These are phyloP conservation scores for Digitonthophagus gazella DNA, from an alignment of 2,888 invertebrate genomes.

Conservation along the genomic window DNA sequence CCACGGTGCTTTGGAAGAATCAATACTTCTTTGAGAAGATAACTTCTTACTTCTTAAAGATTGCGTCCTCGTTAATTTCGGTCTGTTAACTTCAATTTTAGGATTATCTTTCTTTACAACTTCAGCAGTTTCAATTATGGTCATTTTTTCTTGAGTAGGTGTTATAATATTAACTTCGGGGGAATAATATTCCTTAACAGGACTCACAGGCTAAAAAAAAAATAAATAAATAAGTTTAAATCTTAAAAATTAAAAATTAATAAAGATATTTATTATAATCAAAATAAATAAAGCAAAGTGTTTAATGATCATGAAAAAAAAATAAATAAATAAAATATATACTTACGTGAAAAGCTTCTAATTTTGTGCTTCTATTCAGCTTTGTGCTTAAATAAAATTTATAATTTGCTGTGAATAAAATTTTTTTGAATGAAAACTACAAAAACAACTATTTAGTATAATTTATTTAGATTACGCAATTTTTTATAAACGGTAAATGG, in stretches of 20 bases:
- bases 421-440: neutral
- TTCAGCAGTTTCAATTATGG: constrained; percentile 35
- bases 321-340: neutral
- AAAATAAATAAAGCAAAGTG: no score
- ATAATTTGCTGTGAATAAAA: neutral
- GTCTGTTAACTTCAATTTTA: constrained; percentile 27
- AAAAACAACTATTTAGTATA: constrained; percentile 1
- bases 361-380: no score
- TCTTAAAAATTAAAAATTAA: no score
- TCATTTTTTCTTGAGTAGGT: constrained; percentile 30
- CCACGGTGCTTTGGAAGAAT: constrained; percentile 42
- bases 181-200: constrained; percentile 21
- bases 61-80: constrained; percentile 38
- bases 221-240: no score
- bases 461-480: constrained; percentile 9
- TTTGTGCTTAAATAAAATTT: no score
- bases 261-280: no score
- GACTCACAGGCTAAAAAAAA: constrained; percentile 25
- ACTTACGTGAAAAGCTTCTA: constrained; percentile 3
- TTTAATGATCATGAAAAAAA: neutral
- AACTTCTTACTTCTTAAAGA: constrained; percentile 35
- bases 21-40: constrained; percentile 35
- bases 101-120: constrained; percentile 28
- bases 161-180: constrained; percentile 32
- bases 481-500: constrained; percentile 15